Conservation (phyloP, 2,113 vertebrate genomes). For the Triplophysa siluroides region DNA sequence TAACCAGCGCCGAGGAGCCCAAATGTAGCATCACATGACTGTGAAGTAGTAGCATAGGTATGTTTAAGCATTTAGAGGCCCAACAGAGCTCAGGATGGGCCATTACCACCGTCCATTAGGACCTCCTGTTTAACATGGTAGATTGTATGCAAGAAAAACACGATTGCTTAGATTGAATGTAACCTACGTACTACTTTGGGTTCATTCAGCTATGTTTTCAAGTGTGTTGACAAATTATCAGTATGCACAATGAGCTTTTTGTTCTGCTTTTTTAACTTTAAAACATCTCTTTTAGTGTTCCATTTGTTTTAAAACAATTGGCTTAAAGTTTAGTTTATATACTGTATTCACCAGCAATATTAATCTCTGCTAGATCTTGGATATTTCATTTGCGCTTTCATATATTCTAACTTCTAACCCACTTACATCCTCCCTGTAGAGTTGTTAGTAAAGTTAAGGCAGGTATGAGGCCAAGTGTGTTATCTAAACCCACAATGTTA, state of each 20-base stretch:
- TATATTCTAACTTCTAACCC: too few relatives aligned
- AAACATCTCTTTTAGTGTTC: too few relatives aligned
- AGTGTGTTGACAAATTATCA: conserved; percentile 13
- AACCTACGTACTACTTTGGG: conserved; percentile 15
- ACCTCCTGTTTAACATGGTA: conserved; percentile 28
- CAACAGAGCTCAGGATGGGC: conserved; percentile 18
- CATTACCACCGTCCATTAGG: conserved; percentile 40
- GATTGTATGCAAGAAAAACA: conserved; percentile 6
- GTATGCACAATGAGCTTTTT: neutral
- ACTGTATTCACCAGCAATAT: too few relatives aligned
- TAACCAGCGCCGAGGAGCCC: neutral
- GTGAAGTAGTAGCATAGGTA: conserved; percentile 5
- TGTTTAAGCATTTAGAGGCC: conserved; percentile 35
- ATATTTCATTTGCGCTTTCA: too few relatives aligned
- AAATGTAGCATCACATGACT: conserved; percentile 6
- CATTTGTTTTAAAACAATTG: too few relatives aligned
- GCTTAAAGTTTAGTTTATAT: too few relatives aligned
- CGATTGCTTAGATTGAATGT: too few relatives aligned
- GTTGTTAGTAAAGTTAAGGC: too few relatives aligned
- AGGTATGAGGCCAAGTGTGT: neutral
- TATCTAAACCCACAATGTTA: neutral
- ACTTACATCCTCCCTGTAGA: too few relatives aligned
- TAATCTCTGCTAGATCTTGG: too few relatives aligned
- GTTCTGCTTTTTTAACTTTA: neutral
- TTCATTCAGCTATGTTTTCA: too few relatives aligned